These are phyloP conservation scores for Encarsia formosa DNA, from an alignment of 2,888 invertebrate genomes.

Conservation along the genomic window DNA sequence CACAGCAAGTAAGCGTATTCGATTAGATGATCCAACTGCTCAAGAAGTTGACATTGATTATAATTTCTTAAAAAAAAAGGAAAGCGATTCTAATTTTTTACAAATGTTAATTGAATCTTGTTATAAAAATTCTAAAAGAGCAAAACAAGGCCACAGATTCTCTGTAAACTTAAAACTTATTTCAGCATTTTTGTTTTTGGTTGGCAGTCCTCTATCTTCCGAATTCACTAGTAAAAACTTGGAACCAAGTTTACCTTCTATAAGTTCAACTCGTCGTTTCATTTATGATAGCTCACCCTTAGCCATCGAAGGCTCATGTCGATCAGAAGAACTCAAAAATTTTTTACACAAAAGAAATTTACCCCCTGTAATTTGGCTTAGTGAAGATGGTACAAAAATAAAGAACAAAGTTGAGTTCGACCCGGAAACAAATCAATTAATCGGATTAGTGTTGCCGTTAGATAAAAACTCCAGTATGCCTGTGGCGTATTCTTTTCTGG, in stretches of 20 bases:
- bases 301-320: not conserved
- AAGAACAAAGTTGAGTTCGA: conserved; percentile 29
- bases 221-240: not conserved
- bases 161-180: not conserved
- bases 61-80: not conserved
- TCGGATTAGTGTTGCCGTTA: conserved; percentile 31
- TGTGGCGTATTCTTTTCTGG: conserved; percentile 23
- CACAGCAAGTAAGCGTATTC: too few species aligned
- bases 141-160: not conserved
- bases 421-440: conserved; percentile 28
- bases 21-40: too few species aligned
- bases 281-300: not conserved
- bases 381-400: conserved; percentile 33
- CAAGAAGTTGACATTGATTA: too few species aligned
- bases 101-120: not conserved
- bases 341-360: conserved; percentile 24
- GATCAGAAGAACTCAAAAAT: conserved; percentile 18
- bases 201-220: not conserved
- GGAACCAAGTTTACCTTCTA: not conserved
- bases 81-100: not conserved
- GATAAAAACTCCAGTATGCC: conserved; percentile 23
- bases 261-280: not conserved
- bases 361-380: conserved; percentile 27
- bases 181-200: not conserved
- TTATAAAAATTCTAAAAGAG: not conserved